Evolutionary conservation across 2,113 vertebrate genomes (phyloP), one percentile per base, ranked within the genome.

Genomic region (Chaenogobius annularis): DNA sequence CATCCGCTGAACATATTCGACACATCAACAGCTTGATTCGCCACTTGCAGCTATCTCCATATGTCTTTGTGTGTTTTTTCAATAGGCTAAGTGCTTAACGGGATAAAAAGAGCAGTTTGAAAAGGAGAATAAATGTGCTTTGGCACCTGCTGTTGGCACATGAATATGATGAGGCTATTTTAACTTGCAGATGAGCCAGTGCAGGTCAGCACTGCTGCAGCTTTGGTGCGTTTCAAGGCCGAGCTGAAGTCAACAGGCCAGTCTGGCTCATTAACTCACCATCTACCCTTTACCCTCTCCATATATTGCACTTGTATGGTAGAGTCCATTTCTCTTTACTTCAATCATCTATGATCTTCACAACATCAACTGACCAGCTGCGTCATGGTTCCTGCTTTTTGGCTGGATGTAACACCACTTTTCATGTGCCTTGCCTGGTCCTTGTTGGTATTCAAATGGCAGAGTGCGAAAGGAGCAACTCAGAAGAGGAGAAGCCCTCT

Each of bases 171-270:
- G 87, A 88, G 77, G 80, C 83, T 90, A 78, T 88, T 92, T 93
- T 92, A 92, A 92, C 89, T 92, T 92, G 91, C 91, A 93, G 92
- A 92, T 93, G 89, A 93, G 89, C 88, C 80, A 83, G 80, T 85
- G 26, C 58, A 80, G 87, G 88, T 90, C 87, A 90, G 78, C 70
- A 75, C 77, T 79, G 66, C 84, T 82, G 77, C 77, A 79, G 86
- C 87, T 84, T 80, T 76, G 84, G 81, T 88, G 81, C 84, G 61
- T 88, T 88, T 87, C 86, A 86, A 85, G 82, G 81, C 83, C 83
- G 82, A 84, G 85, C 78, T 83, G 76, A 80, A 89, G 86, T 92
- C 88, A 89, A 87, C 85, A 83, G 84, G 86, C 84, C 73, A 84
- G 76, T 35, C 55, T 40, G 58, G 65, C 82, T 85, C 81, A 87